These are phyloP conservation scores for Crossaster papposus DNA, from an alignment of 53 echinoderm and acorn worm species.

Conservation along the genomic window DNA sequence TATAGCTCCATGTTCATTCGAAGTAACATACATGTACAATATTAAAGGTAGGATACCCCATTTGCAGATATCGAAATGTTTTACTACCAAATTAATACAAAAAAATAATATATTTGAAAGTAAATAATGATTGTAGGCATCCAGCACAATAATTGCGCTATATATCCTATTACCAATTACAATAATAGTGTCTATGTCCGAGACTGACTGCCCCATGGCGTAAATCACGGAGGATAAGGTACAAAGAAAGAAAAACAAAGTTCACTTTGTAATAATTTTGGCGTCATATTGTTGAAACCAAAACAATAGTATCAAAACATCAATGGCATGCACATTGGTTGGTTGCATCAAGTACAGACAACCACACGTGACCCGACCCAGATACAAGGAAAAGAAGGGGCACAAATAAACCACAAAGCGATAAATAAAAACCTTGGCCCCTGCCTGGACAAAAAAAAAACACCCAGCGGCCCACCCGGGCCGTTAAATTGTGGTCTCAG, in stretches of 20 bases:
- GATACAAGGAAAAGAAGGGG: neutral
- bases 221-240: too few species aligned
- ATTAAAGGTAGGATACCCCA: too few species aligned
- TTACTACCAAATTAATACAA: too few species aligned
- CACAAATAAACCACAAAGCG: conserved; percentile 10
- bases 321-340: neutral
- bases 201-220: too few species aligned
- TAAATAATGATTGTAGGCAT: too few species aligned
- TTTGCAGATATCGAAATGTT: too few species aligned
- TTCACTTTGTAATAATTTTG: neutral
- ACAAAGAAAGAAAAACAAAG: neutral
- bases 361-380: conserved; percentile 14
- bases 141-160: too few species aligned
- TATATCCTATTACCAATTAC: too few species aligned
- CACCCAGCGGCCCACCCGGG: conserved; percentile 20
- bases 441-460: neutral
- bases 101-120: too few species aligned
- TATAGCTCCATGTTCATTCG: too few species aligned
- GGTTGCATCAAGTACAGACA: conserved; percentile 4
- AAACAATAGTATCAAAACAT: neutral
- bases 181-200: too few species aligned
- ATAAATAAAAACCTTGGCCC: conserved; percentile 43
- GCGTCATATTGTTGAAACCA: neutral
- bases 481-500: neutral
- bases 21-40: too few species aligned